phyloP scores from a whole-genome alignment of 2,113 vertebrate species.

The Romanogobio albipinnatus region DNA sequence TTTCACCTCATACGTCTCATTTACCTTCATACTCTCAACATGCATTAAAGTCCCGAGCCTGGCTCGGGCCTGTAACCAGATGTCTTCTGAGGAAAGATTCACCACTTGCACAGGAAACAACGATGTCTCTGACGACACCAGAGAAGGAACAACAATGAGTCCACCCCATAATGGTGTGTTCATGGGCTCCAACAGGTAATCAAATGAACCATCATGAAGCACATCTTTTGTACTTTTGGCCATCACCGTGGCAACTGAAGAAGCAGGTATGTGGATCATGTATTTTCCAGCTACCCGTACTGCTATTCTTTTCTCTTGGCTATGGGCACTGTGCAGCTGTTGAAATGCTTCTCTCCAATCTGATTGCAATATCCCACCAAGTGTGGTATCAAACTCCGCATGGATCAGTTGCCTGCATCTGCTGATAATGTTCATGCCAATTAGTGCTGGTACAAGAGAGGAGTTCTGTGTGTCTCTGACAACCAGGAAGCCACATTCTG shows the following conservation, averaged over 20 bases:
- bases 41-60: background rate
- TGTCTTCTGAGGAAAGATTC: background rate
- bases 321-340: background rate
- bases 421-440: background rate
- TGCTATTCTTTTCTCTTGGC: background rate
- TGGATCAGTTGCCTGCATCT: background rate
- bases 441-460: background rate
- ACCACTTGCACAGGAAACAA: background rate
- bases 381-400: background rate
- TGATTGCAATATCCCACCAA: background rate
- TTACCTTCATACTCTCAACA: background rate
- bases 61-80: background rate
- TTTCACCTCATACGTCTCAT: too few species aligned
- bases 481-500: too few species aligned
- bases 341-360: background rate
- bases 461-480: too few species aligned
- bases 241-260: background rate
- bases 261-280: background rate
- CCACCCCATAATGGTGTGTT: background rate
- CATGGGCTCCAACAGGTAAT: background rate
- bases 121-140: background rate
- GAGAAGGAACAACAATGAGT: background rate
- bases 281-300: background rate
- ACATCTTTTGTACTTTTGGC: background rate
- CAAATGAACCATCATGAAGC: background rate